Percentiles rank a stretch among this genome's conserved stretches.
Conservation (phyloP, 53 echinoderm and acorn worm genomes). For the Paelopatides confundens region DNA sequence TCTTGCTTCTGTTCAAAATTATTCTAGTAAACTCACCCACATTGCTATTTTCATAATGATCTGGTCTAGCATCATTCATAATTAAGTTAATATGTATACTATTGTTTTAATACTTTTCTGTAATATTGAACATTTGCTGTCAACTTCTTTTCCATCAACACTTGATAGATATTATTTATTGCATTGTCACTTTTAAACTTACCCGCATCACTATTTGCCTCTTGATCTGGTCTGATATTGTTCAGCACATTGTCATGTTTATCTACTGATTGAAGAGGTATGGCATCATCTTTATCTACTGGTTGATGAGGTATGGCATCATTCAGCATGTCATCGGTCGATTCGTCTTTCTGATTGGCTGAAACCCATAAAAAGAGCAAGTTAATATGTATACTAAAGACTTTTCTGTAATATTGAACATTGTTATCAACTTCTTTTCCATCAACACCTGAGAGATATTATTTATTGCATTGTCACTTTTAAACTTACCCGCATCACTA, state of each 20-base stretch:
- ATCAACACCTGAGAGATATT: background rate
- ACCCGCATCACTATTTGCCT: background rate
- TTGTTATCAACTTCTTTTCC: background rate
- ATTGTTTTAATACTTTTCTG: too few species aligned
- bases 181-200: background rate
- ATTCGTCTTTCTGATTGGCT: background rate
- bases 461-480: background rate
- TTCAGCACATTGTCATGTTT: background rate
- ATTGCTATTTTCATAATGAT: background rate
- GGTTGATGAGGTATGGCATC: too few species aligned
- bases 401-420: too few species aligned
- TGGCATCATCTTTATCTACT: too few species aligned
- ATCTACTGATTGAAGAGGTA: background rate
- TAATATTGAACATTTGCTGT: too few species aligned
- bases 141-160: background rate
- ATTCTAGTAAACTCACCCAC: background rate
- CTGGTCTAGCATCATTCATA: background rate
- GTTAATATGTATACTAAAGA: background rate
- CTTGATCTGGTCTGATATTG: background rate
- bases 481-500: constrained; percentile 1
- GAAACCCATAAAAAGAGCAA: background rate
- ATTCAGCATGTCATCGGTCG: too few species aligned
- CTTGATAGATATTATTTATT: background rate
- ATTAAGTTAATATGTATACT: background rate
- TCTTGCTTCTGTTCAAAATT: background rate